These are phyloP conservation scores for Bambusicola thoracicus DNA, from an alignment of 2,113 vertebrate species.

Conservation along the genomic window DNA sequence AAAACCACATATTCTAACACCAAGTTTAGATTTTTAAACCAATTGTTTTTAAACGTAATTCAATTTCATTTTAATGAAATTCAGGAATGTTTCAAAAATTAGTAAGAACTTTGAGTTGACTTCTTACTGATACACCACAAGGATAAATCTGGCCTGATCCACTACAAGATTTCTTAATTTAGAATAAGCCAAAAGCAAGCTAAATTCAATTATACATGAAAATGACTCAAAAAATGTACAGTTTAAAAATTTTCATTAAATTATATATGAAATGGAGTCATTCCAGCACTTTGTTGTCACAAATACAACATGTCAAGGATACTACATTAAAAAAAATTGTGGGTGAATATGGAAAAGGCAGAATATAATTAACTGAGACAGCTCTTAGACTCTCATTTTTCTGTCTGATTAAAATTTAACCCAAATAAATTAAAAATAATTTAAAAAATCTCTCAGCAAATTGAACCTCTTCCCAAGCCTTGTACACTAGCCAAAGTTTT, in stretches of 20 bases:
- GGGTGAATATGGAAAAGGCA: background rate
- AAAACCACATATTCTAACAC: background rate
- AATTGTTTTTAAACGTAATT: too few species aligned
- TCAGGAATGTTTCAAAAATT: constrained; percentile 27
- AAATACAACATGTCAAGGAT: constrained; percentile 24
- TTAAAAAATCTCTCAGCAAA: background rate
- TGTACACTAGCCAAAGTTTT: background rate
- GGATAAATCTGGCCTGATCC: constrained; percentile 40
- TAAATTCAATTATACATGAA: constrained; percentile 75
- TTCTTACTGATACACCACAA: constrained; percentile 23
- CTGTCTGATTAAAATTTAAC: constrained; percentile 45
- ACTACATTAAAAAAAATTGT: background rate
- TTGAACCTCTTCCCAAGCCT: background rate
- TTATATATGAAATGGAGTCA: constrained; percentile 68
- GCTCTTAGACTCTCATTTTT: background rate
- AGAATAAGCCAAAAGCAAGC: constrained; percentile 63
- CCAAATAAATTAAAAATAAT: constrained; percentile 5
- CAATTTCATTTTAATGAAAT: background rate
- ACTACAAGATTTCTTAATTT: constrained; percentile 33
- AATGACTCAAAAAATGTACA: constrained; percentile 42
- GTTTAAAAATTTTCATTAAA: constrained; percentile 58
- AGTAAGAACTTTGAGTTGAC: background rate
- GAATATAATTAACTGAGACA: constrained; percentile 21
- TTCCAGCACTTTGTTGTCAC: background rate
- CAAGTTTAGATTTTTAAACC: background rate